phyloP scores from a whole-genome alignment of 1,140 invertebrate species.

The Trissolcus basalis region DNA sequence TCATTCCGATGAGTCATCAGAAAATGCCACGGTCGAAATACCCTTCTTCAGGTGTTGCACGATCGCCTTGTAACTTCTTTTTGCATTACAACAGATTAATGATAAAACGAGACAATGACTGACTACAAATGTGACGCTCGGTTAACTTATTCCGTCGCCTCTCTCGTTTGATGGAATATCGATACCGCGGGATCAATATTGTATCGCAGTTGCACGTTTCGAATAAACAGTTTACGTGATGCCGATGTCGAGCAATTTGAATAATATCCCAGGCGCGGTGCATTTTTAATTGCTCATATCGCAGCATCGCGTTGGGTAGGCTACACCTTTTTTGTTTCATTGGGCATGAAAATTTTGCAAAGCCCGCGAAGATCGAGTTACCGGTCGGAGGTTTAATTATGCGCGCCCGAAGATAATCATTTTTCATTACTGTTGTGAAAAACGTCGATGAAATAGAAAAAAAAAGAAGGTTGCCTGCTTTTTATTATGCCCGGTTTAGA shows the following conservation, averaged over 20 bases:
- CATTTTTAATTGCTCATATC: constrained; percentile 48
- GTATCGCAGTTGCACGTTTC: constrained; percentile 9
- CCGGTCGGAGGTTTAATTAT: constrained; percentile 37
- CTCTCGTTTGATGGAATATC: constrained; percentile 39
- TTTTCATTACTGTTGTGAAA: constrained; percentile 31
- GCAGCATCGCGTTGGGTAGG: constrained; percentile 5
- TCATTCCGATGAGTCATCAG: background rate
- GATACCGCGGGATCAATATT: constrained; percentile 36
- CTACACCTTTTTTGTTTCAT: constrained; percentile 7
- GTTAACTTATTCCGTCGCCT: constrained; percentile 15
- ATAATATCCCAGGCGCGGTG: constrained; percentile 22
- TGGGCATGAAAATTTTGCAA: constrained; percentile 25
- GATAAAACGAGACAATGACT: constrained; percentile 33
- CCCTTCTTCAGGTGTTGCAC: background rate
- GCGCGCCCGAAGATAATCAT: constrained; percentile 20
- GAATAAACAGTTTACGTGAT: constrained; percentile 41
- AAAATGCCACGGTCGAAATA: background rate
- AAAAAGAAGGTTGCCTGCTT: background rate
- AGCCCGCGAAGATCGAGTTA: constrained; percentile 30
- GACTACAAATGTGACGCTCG: constrained; percentile 26
- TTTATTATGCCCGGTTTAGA: constrained; percentile 9
- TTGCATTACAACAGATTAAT: constrained; percentile 23
- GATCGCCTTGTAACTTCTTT: background rate
- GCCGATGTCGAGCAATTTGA: constrained; percentile 28
- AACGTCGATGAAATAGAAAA: constrained; percentile 7